Percentiles rank a stretch among this genome's conserved stretches.
Evolutionary conservation across 1,140 invertebrate species (phyloP).

Genomic region (Meloidogyne hapla): DNA sequence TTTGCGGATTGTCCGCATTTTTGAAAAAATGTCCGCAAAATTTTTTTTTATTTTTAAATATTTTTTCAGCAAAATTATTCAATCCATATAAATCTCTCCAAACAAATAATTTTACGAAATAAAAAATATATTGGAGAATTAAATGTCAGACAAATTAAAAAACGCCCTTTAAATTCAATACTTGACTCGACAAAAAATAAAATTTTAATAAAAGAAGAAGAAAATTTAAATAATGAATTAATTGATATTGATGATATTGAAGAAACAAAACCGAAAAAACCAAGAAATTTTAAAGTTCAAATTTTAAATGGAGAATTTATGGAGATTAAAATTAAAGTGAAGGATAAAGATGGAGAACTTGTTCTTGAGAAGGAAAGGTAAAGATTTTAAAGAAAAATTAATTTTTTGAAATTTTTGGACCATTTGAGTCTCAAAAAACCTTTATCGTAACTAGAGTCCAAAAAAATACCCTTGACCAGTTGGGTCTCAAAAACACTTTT

Average conservation of each 20-base stretch:
- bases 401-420: not conserved
- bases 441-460: too few relatives aligned
- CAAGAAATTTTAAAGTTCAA: constrained; percentile 35
- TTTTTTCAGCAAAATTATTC: constrained; percentile 2
- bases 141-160: constrained; percentile 20
- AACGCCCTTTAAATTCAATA: constrained; percentile 16
- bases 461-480: too few relatives aligned
- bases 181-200: not conserved
- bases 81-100: not conserved
- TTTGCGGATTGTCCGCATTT: too few relatives aligned
- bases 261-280: not conserved
- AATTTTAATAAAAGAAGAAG: constrained; percentile 8
- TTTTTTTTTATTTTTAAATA: not conserved
- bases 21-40: not conserved
- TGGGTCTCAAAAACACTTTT: too few relatives aligned
- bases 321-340: constrained; percentile 21
- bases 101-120: constrained; percentile 32
- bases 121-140: constrained; percentile 36
- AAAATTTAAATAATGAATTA: not conserved
- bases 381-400: not conserved
- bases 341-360: constrained; percentile 23
- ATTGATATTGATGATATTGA: constrained; percentile 28
- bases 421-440: not conserved
- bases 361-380: constrained; percentile 27
- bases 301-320: constrained; percentile 25